Conservation (phyloP, 2,888 invertebrate species). For the Electrophaes corylata region DNA sequence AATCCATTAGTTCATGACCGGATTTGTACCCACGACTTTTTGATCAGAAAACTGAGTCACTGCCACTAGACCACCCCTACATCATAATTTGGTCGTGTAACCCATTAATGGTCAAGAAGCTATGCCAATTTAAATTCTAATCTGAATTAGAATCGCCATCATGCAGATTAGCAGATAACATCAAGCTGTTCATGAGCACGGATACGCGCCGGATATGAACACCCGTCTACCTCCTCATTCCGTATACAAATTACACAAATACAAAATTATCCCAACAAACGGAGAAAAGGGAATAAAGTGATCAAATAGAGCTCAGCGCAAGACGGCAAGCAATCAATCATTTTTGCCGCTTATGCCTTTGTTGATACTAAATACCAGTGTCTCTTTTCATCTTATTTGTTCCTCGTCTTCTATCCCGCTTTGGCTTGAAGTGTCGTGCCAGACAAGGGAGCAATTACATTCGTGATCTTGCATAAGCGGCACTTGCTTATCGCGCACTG, state of each 20-base stretch:
- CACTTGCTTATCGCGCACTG: conserved; percentile 82
- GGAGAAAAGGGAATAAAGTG: conserved; percentile 85
- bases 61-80: too few relatives aligned
- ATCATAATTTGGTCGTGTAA: background rate
- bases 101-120: background rate
- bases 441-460: conserved; percentile 85
- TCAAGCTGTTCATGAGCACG: conserved; percentile 64
- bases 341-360: conserved; percentile 82
- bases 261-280: conserved; percentile 83
- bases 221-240: conserved; percentile 75
- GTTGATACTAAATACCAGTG: conserved; percentile 60
- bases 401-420: conserved; percentile 63
- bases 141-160: conserved; percentile 52
- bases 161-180: conserved; percentile 66
- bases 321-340: conserved; percentile 84
- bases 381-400: conserved; percentile 60
- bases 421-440: conserved; percentile 81
- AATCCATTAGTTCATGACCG: too few relatives aligned
- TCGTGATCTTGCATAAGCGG: conserved; percentile 85
- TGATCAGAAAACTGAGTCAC: too few relatives aligned
- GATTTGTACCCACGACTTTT: too few relatives aligned
- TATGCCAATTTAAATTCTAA: conserved; percentile 20
- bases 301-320: conserved; percentile 85
- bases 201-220: conserved; percentile 73
- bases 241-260: conserved; percentile 83